Percentiles rank a stretch among this genome's conserved stretches.
These are phyloP conservation scores for Scaptodrosophila lebanonensis DNA, from an alignment of 1,140 invertebrate genomes.

Conservation along the genomic window DNA sequence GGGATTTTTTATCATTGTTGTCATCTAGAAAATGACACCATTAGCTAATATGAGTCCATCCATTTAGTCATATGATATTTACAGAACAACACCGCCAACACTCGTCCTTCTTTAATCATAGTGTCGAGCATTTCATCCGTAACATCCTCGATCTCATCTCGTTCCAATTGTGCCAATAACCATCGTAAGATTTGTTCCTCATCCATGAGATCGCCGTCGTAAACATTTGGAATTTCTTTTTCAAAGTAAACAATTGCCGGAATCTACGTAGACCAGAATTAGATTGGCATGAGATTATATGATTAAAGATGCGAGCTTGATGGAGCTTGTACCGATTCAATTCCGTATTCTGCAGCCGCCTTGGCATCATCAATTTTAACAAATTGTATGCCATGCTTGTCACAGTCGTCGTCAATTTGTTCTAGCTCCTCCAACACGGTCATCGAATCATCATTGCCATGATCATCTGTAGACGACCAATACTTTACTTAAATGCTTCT, in stretches of 20 bases:
- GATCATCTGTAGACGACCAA: conserved; percentile 82
- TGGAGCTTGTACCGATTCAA: conserved; percentile 82
- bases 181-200: conserved; percentile 94
- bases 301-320: background rate
- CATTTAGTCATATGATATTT: conserved; percentile 72
- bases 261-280: conserved; percentile 49
- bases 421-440: conserved; percentile 90
- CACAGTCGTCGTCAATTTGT: conserved; percentile 95
- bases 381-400: conserved; percentile 94
- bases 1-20: conserved; percentile 92
- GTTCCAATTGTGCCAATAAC: conserved; percentile 90
- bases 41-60: conserved; percentile 4
- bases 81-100: conserved; percentile 95
- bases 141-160: conserved; percentile 96
- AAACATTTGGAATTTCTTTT: conserved; percentile 93
- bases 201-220: conserved; percentile 93
- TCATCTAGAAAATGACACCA: conserved; percentile 83
- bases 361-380: conserved; percentile 93
- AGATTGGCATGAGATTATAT: conserved; percentile 11
- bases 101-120: conserved; percentile 91
- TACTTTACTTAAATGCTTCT: conserved; percentile 3
- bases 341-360: conserved; percentile 90
- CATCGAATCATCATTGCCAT: conserved; percentile 90
- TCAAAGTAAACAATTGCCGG: conserved; percentile 95
- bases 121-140: conserved; percentile 95